Evolutionary conservation across 2,888 invertebrate species (phyloP), one percentile per base, ranked within the genome.

Genomic region (Synergus japonicus): DNA sequence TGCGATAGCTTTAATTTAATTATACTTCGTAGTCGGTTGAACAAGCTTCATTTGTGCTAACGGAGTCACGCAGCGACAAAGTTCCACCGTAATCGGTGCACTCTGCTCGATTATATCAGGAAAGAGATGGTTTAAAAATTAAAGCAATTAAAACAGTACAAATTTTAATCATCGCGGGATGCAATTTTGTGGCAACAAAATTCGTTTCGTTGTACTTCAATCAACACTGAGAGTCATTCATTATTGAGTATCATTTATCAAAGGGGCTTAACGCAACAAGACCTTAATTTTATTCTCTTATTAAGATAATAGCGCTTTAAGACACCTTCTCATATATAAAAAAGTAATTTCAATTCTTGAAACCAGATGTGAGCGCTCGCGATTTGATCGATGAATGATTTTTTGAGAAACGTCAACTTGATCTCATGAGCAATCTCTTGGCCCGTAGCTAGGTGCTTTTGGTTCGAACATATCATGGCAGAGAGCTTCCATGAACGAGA

Each of bases 1-100:
- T 58, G 58, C 18, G 18, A 58, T 58, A 58, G 58, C 58, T 58
- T 58, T 58, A 58, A 58, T 58, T 58, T 58, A 58, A 58, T 58
- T 58, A 58, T 18, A 58, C 58, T 58, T 58, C 18, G 58, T 58
- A 58, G 18, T 18, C 18, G 18, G 18, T 58, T 8, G 18, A 58
- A 58, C 18, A 18, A 58, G 15, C 58, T 58, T 58, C 58, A 58
- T 58, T 58, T 58, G 58, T 58, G 4, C n/a, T 58, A 58, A 58
- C n/a, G 18, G 58, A 58, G 58, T 58, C n/a, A 58, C 58, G 18
- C 58, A 58, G n/a, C 58, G n/a, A 18, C 58, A 58, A 58, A 58
- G 58, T 58, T 58, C 58, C 58, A 18, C 58, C 10, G n/a, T 58
- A 58, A 58, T 58, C 58, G 8, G 18, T 58, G 58, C 18, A 58